These are phyloP conservation scores for Acronicta psi DNA, from an alignment of 2,888 invertebrate genomes.

Conservation along the genomic window DNA sequence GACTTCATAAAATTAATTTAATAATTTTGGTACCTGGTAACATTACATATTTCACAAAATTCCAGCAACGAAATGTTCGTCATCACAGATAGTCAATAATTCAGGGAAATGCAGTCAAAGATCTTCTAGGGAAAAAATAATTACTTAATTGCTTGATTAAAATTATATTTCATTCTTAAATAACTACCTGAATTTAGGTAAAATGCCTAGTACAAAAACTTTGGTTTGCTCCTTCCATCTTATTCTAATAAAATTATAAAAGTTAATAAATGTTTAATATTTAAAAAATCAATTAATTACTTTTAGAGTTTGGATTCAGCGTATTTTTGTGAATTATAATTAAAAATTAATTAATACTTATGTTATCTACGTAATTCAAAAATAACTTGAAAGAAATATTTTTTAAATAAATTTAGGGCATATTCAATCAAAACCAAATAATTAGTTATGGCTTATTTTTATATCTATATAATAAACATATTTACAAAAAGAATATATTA, in stretches of 20 bases:
- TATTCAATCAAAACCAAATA: conserved; percentile 26
- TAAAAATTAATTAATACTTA: no score
- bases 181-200: neutral
- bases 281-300: neutral
- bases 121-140: no score
- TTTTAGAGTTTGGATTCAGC: no score
- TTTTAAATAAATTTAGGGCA: neutral
- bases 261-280: neutral
- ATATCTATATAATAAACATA: conserved; percentile 72
- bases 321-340: no score
- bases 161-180: no score
- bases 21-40: no score
- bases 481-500: conserved; percentile 77
- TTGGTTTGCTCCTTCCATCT: conserved; percentile 20
- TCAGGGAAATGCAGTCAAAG: no score
- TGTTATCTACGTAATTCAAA: neutral
- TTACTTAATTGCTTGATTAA: no score
- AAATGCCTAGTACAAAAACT: conserved; percentile 21
- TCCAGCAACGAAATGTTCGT: no score
- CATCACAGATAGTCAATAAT: no score
- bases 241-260: neutral
- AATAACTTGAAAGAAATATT: neutral
- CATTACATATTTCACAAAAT: no score
- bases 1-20: no score
- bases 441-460: conserved; percentile 70